Conservation (phyloP, 2,113 vertebrate species). For the Nannobrachium achirus region DNA sequence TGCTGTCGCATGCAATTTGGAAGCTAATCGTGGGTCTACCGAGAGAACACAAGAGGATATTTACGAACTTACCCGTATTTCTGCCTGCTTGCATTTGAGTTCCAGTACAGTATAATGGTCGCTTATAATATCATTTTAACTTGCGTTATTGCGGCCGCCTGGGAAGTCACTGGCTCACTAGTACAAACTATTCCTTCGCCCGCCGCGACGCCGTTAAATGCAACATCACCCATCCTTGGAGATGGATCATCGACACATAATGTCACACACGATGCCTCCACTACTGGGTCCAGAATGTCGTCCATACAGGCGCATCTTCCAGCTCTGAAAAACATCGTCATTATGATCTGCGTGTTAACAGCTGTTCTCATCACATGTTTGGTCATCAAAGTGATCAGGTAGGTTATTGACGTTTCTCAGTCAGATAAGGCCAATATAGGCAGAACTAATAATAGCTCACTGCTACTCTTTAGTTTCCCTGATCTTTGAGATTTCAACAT, state of each 20-base stretch:
- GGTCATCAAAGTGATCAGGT: constrained; percentile 90
- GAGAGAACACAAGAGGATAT: too few species aligned
- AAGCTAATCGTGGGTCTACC: constrained; percentile 15
- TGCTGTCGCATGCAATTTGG: constrained; percentile 38
- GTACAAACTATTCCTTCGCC: constrained; percentile 46
- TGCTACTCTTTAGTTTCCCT: background rate
- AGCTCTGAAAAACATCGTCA: constrained; percentile 86
- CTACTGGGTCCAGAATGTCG: constrained; percentile 76
- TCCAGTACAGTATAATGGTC: constrained; percentile 47
- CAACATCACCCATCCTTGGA: constrained; percentile 49
- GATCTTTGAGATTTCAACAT: background rate
- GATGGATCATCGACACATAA: constrained; percentile 39
- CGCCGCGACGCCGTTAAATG: constrained; percentile 64
- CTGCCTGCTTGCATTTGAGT: background rate
- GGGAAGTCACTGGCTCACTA: constrained; percentile 51
- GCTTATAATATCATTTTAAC: constrained; percentile 43
- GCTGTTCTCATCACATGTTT: constrained; percentile 86
- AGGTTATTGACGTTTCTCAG: constrained; percentile 27
- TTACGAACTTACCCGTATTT: background rate
- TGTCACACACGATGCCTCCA: constrained; percentile 51
- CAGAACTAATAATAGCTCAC: too few species aligned
- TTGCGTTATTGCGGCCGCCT: constrained; percentile 52
- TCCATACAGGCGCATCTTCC: constrained; percentile 85
- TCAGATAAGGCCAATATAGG: background rate
- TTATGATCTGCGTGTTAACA: constrained; percentile 85